Evolutionary conservation across 2,888 invertebrate species (phyloP), one percentile per base, ranked within the genome.

Genomic region (Drosophila yooni): DNA sequence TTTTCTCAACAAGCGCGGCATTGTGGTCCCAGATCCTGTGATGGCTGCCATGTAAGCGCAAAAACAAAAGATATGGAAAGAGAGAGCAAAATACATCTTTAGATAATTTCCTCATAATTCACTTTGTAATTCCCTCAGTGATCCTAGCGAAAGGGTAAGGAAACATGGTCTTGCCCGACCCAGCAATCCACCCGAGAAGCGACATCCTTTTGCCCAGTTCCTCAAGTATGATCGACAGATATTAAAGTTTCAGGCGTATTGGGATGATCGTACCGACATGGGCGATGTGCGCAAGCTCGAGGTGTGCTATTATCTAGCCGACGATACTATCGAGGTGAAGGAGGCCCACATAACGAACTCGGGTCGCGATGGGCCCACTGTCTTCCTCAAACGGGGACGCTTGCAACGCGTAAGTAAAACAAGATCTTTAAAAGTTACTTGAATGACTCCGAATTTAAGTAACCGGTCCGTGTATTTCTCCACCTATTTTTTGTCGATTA

Each of bases 311-410:
- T 98, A 96, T 93, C 94, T 98, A 52, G 95, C 97, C 0, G 98
- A 98, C 89, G 97, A 97, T 86, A 98, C 98, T 0, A 96, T 98
- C 18, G 98, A 98, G 92, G 96, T 99, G 11, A 96, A 96, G 83
- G 98, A 98, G 93, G 94, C 94, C 27, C 91, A 95, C 57, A 93
- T 94, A 2, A 94, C 95, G 0, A 96, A 96, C 90, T 95, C 96
- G 0, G 97, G 97, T 0, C 94, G 95, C 58, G 96, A 97, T 91
- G 94, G 95, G 1, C 95, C 95, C 2, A 94, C 95, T 0, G 95
- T 96, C 92, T 96, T 98, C 90, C 92, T 98, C 43, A 96, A 95
- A 85, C 94, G 97, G 72, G 95, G 95, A 82, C 96, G 96, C 86
- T 92, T 98, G 61, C 97, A 97, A 0, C 97, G 97, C 93, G 96